Percentiles rank a stretch among this genome's conserved stretches.
Evolutionary conservation across 2,888 invertebrate species (phyloP).

Genomic region (Nasonovia ribisnigri): DNA sequence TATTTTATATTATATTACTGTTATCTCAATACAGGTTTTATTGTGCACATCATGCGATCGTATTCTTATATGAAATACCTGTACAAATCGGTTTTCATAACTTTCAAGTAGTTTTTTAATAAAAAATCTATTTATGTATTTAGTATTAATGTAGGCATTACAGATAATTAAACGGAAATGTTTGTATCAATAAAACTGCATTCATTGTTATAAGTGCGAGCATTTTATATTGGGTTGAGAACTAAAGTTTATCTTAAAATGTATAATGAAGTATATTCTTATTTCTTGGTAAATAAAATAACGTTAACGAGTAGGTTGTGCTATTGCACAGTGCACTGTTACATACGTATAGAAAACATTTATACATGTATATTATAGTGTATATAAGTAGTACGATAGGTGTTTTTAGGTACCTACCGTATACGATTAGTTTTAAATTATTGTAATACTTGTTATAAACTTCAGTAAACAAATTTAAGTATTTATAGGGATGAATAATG

Average conservation of each 20-base stretch:
- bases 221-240: background rate
- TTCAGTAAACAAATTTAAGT: background rate
- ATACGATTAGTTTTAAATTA: background rate
- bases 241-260: background rate
- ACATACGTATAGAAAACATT: background rate
- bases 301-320: background rate
- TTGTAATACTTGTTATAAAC: background rate
- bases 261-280: background rate
- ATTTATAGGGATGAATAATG: background rate
- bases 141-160: background rate
- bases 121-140: background rate
- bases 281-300: background rate
- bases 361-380: background rate
- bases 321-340: background rate
- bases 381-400: background rate
- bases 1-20: slow-evolving; percentile 31
- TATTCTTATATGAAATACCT: background rate
- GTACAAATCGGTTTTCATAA: background rate
- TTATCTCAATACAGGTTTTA: slow-evolving; percentile 39
- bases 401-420: background rate
- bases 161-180: background rate
- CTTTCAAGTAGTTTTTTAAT: background rate
- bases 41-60: slow-evolving; percentile 30
- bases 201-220: background rate
- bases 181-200: background rate